These are phyloP conservation scores for Dascyllus trimaculatus DNA, from an alignment of 2,113 vertebrate genomes.

Conservation along the genomic window DNA sequence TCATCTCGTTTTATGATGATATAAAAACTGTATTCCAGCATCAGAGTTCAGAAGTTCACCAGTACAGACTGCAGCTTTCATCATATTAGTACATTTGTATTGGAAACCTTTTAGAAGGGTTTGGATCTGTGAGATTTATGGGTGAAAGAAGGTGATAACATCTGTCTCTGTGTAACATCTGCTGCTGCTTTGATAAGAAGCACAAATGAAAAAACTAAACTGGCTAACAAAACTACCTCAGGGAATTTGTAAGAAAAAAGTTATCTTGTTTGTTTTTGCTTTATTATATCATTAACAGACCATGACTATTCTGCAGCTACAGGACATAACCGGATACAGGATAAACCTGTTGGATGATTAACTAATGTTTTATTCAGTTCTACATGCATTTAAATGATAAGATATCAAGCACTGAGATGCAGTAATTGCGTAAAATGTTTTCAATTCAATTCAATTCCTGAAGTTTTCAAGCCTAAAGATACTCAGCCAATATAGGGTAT, in stretches of 20 bases:
- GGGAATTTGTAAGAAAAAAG: not conserved
- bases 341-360: conserved; percentile 1
- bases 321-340: not conserved
- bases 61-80: not conserved
- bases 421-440: not conserved
- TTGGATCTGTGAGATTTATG: conserved; percentile 16
- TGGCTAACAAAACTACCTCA: not conserved
- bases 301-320: not conserved
- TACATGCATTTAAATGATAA: not conserved
- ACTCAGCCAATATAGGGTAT: too few relatives aligned
- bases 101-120: conserved; percentile 5
- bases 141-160: conserved; percentile 46
- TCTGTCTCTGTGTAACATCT: conserved; percentile 55
- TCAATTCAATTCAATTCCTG: too few relatives aligned
- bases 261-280: not conserved
- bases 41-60: conserved; percentile 24
- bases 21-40: not conserved
- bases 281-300: conserved; percentile 10
- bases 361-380: conserved; percentile 1
- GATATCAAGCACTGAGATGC: not conserved
- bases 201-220: conserved; percentile 2
- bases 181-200: conserved; percentile 26
- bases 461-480: too few relatives aligned
- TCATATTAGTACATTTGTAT: conserved; percentile 5
- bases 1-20: not conserved